Evolutionary conservation across 2,888 invertebrate species (phyloP), one percentile per base, ranked within the genome.

Genomic region (Lepidochrysops patricia): DNA sequence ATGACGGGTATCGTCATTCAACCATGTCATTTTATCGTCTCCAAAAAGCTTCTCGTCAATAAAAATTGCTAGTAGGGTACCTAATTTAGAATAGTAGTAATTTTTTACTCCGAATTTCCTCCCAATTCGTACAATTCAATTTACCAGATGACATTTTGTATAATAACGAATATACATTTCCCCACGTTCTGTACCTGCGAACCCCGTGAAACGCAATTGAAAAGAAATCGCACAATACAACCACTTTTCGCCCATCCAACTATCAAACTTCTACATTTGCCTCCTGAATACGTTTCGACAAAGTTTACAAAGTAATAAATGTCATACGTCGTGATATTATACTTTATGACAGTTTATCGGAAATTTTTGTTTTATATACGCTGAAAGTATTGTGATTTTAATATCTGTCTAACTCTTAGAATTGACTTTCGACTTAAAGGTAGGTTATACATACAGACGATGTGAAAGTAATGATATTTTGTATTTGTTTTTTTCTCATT

Each of bases 181-280:
- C 23, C 43, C 12, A 9, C 32, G 23, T 32, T 12, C 27, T 2
- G 37, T 37, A 7, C 37, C 37, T 5, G 7, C 9, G 27, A 27
- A 52, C 82, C 86, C 59, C 79, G 80, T 66, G 62, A 74, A 72
- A 64, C 75, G 73, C 78, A 77, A 84, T 84, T 79, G 83, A 76
- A 80, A 82, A 77, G 84, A 85, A 84, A 73, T 84, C 84, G 66
- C 70, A 73, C 73, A 81, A 82, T 70, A 65, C 66, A 65, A 62
- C 66, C 69, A 65, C 69, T 75, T 75, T 73, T 73, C 59, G 65
- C 29, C 15, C 27, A 57, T 49, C 43, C 7, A 43, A 43, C 48
- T 60, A 43, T 67, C 65, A 68, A 70, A 72, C 65, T 65, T 61
- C 60, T 61, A 61, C 65, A 63, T 62, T 64, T 62, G 59, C 57